A percentile compares a stretch with the other conserved stretches of the same genome.
Conservation (phyloP, 2,113 vertebrate genomes). For the Tapirus terrestris region DNA sequence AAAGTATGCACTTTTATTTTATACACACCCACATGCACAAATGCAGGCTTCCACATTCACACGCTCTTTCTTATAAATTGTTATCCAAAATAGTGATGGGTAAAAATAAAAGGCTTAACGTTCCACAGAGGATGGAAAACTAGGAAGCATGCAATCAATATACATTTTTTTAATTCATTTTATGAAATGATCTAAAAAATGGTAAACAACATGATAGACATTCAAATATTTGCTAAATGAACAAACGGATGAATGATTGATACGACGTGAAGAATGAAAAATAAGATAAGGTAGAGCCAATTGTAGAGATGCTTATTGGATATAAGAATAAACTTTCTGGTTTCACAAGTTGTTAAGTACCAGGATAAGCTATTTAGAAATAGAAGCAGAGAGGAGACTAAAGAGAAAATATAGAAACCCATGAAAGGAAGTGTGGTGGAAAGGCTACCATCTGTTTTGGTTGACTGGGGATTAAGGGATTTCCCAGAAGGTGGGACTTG, state of each 20-base stretch:
- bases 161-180: not conserved
- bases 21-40: not conserved
- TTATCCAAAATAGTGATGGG: not conserved
- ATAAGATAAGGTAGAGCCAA: not conserved
- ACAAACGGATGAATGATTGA: not conserved
- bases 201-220: not conserved
- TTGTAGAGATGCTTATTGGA: not conserved
- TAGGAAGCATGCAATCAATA: not conserved
- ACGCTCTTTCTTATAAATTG: not conserved
- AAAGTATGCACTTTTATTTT: conserved; percentile 32
- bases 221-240: not conserved
- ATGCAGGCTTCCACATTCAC: not conserved
- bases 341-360: not conserved
- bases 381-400: not conserved
- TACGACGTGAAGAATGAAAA: not conserved
- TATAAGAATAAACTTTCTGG: not conserved
- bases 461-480: not conserved
- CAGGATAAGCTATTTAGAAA: not conserved
- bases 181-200: not conserved
- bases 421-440: rapidly evolving
- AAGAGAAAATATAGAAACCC: rapidly evolving
- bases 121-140: not conserved
- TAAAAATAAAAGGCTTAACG: not conserved
- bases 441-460: not conserved
- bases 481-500: not conserved